Conservation (phyloP, 2,113 vertebrate species). For the Pogonocichla stellata region DNA sequence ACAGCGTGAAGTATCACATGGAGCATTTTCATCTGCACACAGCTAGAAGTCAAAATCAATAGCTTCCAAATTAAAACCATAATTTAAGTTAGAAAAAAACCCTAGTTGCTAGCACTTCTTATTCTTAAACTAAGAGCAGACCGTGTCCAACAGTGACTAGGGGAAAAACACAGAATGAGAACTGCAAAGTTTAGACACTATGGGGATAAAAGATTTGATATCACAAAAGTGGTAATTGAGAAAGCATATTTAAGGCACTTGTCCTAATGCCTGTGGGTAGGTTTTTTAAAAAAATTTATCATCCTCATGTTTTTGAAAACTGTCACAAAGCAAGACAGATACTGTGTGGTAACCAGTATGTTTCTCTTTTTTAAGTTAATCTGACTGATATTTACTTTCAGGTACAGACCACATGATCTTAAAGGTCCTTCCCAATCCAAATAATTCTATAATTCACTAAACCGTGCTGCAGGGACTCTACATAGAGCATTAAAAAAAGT, state of each 20-base stretch:
- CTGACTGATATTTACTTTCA: neutral
- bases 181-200: neutral
- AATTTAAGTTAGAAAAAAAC: neutral
- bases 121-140: neutral
- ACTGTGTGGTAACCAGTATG: neutral
- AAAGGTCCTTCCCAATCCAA: neutral
- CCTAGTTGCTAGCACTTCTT: neutral
- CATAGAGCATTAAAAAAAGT: neutral
- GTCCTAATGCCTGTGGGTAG: neutral
- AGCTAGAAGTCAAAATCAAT: neutral
- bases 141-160: neutral
- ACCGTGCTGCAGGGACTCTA: neutral
- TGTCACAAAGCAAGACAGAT: neutral
- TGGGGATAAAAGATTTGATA: neutral
- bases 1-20: neutral
- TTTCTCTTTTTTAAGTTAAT: neutral
- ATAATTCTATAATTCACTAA: neutral
- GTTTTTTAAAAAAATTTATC: neutral
- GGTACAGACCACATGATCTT: neutral
- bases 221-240: neutral
- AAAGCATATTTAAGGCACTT: neutral
- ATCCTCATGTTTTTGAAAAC: neutral
- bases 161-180: neutral
- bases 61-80: neutral
- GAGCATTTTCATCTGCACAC: neutral